Evolutionary conservation across 2,888 invertebrate species (phyloP).

Genomic region (Gymnosoma rotundatum): DNA sequence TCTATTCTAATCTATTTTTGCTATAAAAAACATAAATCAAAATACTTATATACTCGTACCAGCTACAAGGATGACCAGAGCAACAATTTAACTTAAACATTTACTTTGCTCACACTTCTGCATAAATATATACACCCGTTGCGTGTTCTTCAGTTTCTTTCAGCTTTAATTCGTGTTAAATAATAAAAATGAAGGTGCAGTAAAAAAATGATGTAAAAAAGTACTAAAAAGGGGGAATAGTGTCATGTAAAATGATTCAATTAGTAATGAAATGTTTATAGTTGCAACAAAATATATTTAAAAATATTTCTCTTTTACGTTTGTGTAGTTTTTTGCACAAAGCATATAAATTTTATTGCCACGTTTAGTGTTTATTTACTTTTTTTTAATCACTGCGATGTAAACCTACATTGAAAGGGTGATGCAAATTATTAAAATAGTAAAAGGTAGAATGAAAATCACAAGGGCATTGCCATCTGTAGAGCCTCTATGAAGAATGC

Average conservation of each 20-base stretch:
- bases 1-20: too few species aligned
- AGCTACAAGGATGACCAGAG: too few species aligned
- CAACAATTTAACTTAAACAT: not conserved
- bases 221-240: not conserved
- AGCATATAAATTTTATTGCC: slow-evolving; percentile 63
- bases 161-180: slow-evolving; percentile 42
- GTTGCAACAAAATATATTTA: slow-evolving; percentile 42
- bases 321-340: slow-evolving; percentile 49
- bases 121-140: slow-evolving; percentile 44
- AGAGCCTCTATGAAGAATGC: too few species aligned
- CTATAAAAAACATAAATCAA: too few species aligned
- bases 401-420: not conserved
- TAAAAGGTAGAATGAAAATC: too few species aligned
- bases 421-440: not conserved
- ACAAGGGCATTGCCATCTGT: too few species aligned
- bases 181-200: slow-evolving; percentile 26
- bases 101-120: not conserved
- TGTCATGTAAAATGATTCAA: slow-evolving; percentile 58
- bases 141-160: slow-evolving; percentile 16
- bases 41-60: too few species aligned
- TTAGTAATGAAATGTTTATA: slow-evolving; percentile 58
- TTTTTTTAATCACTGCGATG: slow-evolving; percentile 39
- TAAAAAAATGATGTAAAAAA: slow-evolving; percentile 3
- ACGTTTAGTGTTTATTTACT: slow-evolving; percentile 64
- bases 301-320: slow-evolving; percentile 6